Base-by-base conservation (phyloP, 2,888 invertebrate species). In the Tanytarsus gracilentus region DNA sequence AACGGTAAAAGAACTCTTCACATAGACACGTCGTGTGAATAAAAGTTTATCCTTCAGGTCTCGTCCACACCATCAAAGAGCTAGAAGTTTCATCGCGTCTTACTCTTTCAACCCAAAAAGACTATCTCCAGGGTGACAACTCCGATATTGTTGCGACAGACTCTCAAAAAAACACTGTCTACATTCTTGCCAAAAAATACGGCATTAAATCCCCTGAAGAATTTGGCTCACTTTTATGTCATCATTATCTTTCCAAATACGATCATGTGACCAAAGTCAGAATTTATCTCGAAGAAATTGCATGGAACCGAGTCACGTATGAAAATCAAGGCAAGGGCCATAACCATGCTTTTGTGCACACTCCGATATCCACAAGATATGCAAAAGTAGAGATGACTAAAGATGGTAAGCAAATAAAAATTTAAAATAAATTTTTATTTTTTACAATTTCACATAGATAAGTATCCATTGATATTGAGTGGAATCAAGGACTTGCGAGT, bases 121-220 rank as follows among this genome's bases (percentile, higher is more conserved):
- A 88, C 64, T 88, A 86, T 71, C 72, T 84, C 1, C 3, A 44
- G 70, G 70, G 85, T n/a, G 85, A 88, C 71, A 89, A 89, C 69
- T 79, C 82, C 53, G 85, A 86, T 68, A 84, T 89, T 62, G 83
- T 89, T 16, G 88, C 88, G 8, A 88, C 88, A 1, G 88, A 88
- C 68, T 84, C 87, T 0, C 88, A 88, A 70, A 88, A 88, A 73
- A 89, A 89, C 69, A 88, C 88, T 1, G 84, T 88, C 36, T 88
- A 87, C 69, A 72, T 88, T 36, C 70, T 88, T 65, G 88, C 88
- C 6, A 88, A 87, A 69, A 85, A 86, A 67, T 77, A 84, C 68
- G 88, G 88, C 51, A 80, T 88, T 29, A 81, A 82, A 65, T 83
- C 83, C 23, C 86, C 87, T 0, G 89, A 89, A 70, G 83, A 83